A percentile compares a stretch with the other conserved stretches of the same genome.
These are phyloP conservation scores for Osedax fenrisi DNA, from an alignment of 2,888 invertebrate species.

Conservation along the genomic window DNA sequence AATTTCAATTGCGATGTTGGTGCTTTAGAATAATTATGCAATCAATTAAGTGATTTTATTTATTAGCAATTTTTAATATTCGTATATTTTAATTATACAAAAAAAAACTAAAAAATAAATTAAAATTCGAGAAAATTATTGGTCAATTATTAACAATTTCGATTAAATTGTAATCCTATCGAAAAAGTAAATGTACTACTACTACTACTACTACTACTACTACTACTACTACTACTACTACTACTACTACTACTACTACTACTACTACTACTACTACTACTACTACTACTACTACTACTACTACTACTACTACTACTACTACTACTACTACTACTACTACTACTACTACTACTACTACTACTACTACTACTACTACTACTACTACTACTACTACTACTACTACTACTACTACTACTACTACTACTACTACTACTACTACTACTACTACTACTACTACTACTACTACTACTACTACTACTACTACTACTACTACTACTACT, in stretches of 20 bases:
- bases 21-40: no score
- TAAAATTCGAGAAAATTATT: no score
- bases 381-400: neutral
- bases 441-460: constrained; percentile 4
- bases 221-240: neutral
- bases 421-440: neutral
- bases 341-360: neutral
- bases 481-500: no score
- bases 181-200: no score
- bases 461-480: constrained; percentile 32
- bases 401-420: constrained; percentile 13
- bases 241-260: neutral
- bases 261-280: neutral
- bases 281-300: neutral
- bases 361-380: neutral
- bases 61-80: no score
- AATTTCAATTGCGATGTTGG: no score
- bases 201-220: neutral
- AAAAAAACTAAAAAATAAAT: no score
- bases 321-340: neutral
- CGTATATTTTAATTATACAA: no score
- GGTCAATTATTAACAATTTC: no score
- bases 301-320: neutral
- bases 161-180: no score
- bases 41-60: no score